phyloP scores from a whole-genome alignment of 2,113 vertebrate species.

The Pomatorhinus ruficollis region DNA sequence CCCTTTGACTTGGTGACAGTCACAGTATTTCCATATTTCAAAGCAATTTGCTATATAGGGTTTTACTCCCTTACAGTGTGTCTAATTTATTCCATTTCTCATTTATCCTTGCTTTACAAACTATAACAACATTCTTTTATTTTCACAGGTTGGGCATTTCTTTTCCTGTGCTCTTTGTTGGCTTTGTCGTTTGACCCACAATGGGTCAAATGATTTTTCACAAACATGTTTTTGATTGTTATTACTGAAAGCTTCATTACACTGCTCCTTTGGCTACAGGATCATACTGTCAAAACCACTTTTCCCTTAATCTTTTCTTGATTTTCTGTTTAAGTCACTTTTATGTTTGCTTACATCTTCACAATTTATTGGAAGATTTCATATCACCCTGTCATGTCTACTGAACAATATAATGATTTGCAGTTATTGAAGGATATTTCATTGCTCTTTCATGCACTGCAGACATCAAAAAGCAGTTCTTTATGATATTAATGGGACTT shows the following conservation, averaged over 20 bases:
- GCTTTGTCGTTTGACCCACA: background rate
- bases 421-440: background rate
- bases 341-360: background rate
- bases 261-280: background rate
- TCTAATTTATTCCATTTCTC: background rate
- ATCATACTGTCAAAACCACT: background rate
- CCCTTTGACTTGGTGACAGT: background rate
- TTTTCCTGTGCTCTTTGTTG: background rate
- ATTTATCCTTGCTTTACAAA: background rate
- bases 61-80: background rate
- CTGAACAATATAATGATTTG: background rate
- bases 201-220: background rate
- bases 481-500: background rate
- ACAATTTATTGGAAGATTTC: background rate
- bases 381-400: background rate
- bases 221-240: background rate
- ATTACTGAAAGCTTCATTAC: background rate
- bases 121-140: background rate
- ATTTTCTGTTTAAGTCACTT: background rate
- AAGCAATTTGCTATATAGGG: background rate
- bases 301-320: background rate
- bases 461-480: background rate
- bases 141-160: background rate
- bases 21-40: background rate
- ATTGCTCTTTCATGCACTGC: background rate